phyloP scores from a whole-genome alignment of 2,888 invertebrate species.

The Sinohyriopsis cumingii region DNA sequence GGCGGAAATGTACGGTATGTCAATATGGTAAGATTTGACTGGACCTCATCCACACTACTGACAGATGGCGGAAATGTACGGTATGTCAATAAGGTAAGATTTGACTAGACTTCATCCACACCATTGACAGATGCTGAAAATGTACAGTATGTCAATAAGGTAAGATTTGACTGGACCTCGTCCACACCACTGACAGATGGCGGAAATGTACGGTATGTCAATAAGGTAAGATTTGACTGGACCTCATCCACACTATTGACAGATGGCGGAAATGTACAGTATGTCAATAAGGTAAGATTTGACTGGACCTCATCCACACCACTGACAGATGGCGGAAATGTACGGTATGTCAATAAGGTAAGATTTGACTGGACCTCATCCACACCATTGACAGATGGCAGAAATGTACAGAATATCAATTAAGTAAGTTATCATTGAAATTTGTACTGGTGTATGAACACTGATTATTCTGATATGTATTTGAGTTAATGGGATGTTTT shows the following conservation, averaged over 20 bases:
- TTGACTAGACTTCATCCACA: conserved; percentile 51
- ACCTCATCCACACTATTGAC: conserved; percentile 63
- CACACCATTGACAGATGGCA: conserved; percentile 60
- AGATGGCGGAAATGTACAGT: conserved; percentile 66
- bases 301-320: conserved; percentile 52
- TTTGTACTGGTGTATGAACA: conserved; percentile 34
- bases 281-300: conserved; percentile 65
- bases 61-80: conserved; percentile 66
- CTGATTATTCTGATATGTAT: neutral
- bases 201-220: too few relatives aligned
- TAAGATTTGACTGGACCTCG: too few relatives aligned
- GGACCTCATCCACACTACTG: conserved; percentile 62
- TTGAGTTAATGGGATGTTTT: neutral
- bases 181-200: too few relatives aligned
- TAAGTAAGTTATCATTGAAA: conserved; percentile 61
- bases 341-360: conserved; percentile 63
- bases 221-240: conserved; percentile 61
- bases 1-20: conserved; percentile 63
- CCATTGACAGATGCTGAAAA: conserved; percentile 64
- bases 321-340: conserved; percentile 57
- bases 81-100: conserved; percentile 65
- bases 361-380: conserved; percentile 63
- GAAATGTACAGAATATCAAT: conserved; percentile 67
- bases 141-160: too few relatives aligned
- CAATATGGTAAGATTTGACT: conserved; percentile 62